Evolutionary conservation across 2,113 vertebrate species (phyloP).

Genomic region (Recurvirostra avosetta): DNA sequence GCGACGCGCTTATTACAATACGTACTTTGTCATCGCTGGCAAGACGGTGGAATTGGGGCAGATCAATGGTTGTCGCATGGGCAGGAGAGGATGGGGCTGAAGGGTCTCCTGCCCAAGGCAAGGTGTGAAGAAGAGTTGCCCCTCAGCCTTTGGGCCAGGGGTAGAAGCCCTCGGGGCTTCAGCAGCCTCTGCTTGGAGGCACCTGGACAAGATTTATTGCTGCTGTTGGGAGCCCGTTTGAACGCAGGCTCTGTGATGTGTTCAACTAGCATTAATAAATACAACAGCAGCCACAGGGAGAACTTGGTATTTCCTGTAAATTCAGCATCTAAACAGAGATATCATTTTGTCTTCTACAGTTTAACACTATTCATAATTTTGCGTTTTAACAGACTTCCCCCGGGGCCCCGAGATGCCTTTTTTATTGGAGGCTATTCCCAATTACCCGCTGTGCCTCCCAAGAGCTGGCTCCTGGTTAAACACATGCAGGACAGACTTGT

Average conservation of each 20-base stretch:
- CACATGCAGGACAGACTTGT: background rate
- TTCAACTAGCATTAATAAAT: background rate
- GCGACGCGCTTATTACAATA: background rate
- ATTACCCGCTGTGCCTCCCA: background rate
- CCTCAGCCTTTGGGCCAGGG: background rate
- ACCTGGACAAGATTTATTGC: fast-evolving
- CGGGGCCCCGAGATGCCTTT: background rate
- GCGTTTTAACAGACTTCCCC: background rate
- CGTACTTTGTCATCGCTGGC: background rate
- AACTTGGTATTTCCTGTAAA: background rate
- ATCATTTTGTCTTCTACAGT: background rate
- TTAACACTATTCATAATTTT: slow-evolving; percentile 13
- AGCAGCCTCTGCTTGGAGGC: background rate
- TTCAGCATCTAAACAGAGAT: background rate
- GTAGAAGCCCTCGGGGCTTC: background rate
- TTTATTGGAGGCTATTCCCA: background rate
- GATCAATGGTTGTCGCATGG: fast-evolving
- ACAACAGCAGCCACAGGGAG: background rate
- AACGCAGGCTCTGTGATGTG: fast-evolving
- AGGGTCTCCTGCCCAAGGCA: background rate
- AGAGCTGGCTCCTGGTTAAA: background rate
- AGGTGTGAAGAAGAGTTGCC: background rate
- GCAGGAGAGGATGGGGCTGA: background rate
- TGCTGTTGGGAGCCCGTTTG: background rate
- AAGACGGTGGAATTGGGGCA: fast-evolving